Base-by-base conservation (phyloP, 2,113 vertebrate genomes). In the Lathamus discolor region DNA sequence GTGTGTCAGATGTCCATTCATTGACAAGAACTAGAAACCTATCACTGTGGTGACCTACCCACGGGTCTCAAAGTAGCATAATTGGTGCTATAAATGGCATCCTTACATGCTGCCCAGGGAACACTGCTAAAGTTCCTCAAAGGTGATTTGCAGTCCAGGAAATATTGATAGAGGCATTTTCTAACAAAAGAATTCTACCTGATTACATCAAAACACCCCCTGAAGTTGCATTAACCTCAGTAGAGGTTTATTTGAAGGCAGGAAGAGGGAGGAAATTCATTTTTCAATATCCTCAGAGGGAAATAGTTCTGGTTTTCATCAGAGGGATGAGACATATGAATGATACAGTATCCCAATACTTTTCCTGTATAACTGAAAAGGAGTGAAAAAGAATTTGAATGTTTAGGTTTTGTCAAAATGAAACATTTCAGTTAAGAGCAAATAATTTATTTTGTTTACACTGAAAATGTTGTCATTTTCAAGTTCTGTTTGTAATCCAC, bases 391-490 rank as follows among this genome's bases (percentile, higher is more conserved):
- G 15, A 92, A 90, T 59, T 54, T 59, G n/a, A 80, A 68, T 52
- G 29, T 79, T 94, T 93, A 84, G 35, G 19, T 89, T 92, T 75
- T 86, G 41, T 57, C 69, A 63, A 81, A 97, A 93, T 55, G 35
- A 93, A 91, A 48, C 29, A 23, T 93, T 91, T 91, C 33, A 61
- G 13, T 18, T 57, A 57, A 68, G 11, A 89, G 29, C 5, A 79
- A 89, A 93, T 66, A 20, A 95, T 89, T 92, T 84, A 84, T 92
- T 95, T 75, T 92, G 74, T 95, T 95, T 95, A 92, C 57, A 82
- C 24, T 25, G 27, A 84, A 87, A 95, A 95, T 64, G 83, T 89
- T 95, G 91, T 66, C 39, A 73, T 92, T 92, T 91, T 93, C 27
- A 72, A 84, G 39, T 82, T 84, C 48, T 79, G 39, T 57, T 93